Evolutionary conservation across 2,797 vertebrate species (phyloP).

Genomic region (Austrolebias charrua): DNA sequence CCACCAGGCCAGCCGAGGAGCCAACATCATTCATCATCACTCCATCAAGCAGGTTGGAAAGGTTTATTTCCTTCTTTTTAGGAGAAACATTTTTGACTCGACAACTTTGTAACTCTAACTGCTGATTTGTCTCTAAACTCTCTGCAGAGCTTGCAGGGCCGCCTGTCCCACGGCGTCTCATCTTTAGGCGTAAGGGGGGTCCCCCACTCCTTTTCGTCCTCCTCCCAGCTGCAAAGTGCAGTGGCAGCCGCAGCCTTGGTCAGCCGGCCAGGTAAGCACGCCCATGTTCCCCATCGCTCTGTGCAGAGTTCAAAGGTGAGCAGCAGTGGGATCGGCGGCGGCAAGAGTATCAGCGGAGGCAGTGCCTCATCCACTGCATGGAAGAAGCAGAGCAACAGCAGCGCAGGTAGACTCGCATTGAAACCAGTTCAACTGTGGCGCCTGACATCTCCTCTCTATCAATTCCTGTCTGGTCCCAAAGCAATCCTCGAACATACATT

Average conservation of each 20-base stretch:
- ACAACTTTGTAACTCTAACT: not conserved
- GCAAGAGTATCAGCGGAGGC: slow-evolving; percentile 79
- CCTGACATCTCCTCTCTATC: slow-evolving; percentile 67
- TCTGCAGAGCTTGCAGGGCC: slow-evolving; percentile 79
- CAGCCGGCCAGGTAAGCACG: slow-evolving; percentile 89
- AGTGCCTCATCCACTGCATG: slow-evolving; percentile 83
- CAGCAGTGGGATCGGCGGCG: slow-evolving; percentile 74
- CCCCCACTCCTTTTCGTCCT: slow-evolving; percentile 90
- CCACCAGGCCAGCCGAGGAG: slow-evolving; percentile 80
- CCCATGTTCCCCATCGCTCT: slow-evolving; percentile 75
- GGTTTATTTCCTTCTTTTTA: not conserved
- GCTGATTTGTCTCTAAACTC: slow-evolving; percentile 7
- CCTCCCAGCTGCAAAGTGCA: slow-evolving; percentile 91
- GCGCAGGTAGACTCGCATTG: slow-evolving; percentile 83
- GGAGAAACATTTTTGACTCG: not conserved
- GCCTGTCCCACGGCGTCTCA: slow-evolving; percentile 85
- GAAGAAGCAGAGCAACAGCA: slow-evolving; percentile 89
- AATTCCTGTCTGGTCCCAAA: slow-evolving; percentile 73
- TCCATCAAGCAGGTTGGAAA: slow-evolving; percentile 87
- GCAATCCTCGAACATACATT: slow-evolving; percentile 51
- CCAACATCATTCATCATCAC: slow-evolving; percentile 83
- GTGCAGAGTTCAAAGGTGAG: slow-evolving; percentile 84
- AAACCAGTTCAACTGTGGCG: slow-evolving; percentile 56
- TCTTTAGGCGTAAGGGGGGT: slow-evolving; percentile 81
- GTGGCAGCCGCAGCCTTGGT: slow-evolving; percentile 87